These are phyloP conservation scores for Gopherus flavomarginatus DNA, from an alignment of 2,113 vertebrate species.

Conservation along the genomic window DNA sequence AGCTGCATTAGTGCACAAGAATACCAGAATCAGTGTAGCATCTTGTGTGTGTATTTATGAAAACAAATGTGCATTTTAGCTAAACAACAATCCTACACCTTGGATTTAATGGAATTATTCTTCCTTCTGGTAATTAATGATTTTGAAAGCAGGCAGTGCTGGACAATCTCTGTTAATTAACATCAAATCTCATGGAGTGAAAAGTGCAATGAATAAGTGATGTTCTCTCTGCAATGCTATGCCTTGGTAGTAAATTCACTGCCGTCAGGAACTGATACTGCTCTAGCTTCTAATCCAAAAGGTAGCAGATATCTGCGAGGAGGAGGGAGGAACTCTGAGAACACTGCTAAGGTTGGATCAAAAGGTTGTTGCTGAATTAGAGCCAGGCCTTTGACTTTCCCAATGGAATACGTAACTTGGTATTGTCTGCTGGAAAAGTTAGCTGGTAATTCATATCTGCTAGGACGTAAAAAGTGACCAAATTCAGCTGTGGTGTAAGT, in stretches of 20 bases:
- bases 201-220: neutral
- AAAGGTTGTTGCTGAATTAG: neutral
- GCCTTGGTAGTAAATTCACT: neutral
- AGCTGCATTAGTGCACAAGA: neutral
- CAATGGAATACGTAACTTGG: neutral
- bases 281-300: neutral
- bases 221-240: neutral
- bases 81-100: slow-evolving; percentile 10
- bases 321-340: neutral
- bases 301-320: neutral
- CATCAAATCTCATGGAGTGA: neutral
- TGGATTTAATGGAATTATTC: slow-evolving; percentile 50
- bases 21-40: accelerated
- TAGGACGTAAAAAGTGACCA: neutral
- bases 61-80: neutral
- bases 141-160: slow-evolving; percentile 12
- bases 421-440: neutral
- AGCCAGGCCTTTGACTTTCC: neutral
- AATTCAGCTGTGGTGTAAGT: neutral
- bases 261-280: neutral
- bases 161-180: slow-evolving; percentile 6
- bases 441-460: neutral
- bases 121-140: slow-evolving; percentile 29
- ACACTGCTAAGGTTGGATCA: neutral
- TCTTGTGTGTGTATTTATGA: neutral